A percentile compares a stretch with the other conserved stretches of the same genome.
phyloP scores from a whole-genome alignment of 2,113 vertebrate species.

The Misgurnus mizolepis region DNA sequence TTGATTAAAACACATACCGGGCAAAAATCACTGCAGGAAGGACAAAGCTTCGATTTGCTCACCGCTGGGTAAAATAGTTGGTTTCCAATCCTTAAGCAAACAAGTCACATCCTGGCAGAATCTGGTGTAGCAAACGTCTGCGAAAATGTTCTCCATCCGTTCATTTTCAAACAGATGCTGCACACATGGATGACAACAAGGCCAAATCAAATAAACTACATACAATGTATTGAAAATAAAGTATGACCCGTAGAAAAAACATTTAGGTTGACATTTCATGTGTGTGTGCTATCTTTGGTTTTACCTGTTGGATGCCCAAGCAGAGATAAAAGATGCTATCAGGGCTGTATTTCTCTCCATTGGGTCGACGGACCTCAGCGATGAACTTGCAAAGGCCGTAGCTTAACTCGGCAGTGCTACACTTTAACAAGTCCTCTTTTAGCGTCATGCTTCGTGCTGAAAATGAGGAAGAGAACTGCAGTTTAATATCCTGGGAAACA shows the following conservation, averaged over 20 bases:
- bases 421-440: conserved; percentile 91
- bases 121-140: conserved; percentile 90
- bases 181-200: conserved; percentile 3
- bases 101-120: conserved; percentile 92
- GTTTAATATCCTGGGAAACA: conserved; percentile 51
- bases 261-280: background rate
- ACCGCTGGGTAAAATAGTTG: conserved; percentile 89
- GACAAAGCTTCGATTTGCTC: conserved; percentile 51
- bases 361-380: conserved; percentile 88
- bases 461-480: background rate
- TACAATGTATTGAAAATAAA: background rate
- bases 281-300: background rate
- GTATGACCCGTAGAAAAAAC: background rate
- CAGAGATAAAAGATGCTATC: conserved; percentile 98
- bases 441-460: conserved; percentile 84
- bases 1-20: conserved; percentile 28
- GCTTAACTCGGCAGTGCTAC: conserved; percentile 91
- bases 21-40: background rate
- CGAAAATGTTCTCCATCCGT: conserved; percentile 98
- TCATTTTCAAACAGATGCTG: conserved; percentile 96
- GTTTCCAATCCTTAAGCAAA: conserved; percentile 88
- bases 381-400: conserved; percentile 94
- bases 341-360: conserved; percentile 85
- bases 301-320: conserved; percentile 97
- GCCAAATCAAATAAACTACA: conserved; percentile 23